Evolutionary conservation across 1,140 invertebrate genomes (phyloP), one percentile per base, ranked within the genome.

Genomic region (Riptortus pedestris): DNA sequence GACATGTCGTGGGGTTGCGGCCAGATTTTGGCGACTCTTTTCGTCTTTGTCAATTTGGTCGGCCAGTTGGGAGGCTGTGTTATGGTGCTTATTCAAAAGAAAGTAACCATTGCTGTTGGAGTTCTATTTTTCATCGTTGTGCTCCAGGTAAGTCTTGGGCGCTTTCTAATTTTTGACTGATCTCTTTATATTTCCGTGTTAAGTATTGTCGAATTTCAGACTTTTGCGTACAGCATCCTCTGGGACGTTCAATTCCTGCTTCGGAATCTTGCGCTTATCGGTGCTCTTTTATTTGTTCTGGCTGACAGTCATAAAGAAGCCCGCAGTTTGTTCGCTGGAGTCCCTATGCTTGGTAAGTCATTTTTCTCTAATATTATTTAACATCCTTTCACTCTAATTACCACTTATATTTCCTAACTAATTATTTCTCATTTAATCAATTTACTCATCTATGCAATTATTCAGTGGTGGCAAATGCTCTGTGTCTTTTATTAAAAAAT

Each of bases 1-100:
- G 86, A 96, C 73, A 86, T 91, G 75, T 93, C 92, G 2, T 99
- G 96, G 96, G 85, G 87, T n/a, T 98, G 95, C 79, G 96, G 96
- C 2, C 88, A 84, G 72, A 87, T 97, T 72, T 73, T 98, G 45
- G 92, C 91, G 3, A 91, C 91, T 16, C 62, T 94, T n/a, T 96
- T 97, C 76, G 92, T 94, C 26, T 75, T 97, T 27, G 75, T 95
- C 69, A 99, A 99, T 81, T 81, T 99, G 68, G 65, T 98, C 64
- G 96, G 95, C 3, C 97, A 99, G 77, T 76, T 99, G 26, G 90
- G 91, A 31, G 93, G 93, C 16, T 97, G 93, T 78, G 81, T 89
- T 16, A 95, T 99, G 91, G 93, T 99, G 28, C 82, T 99, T 65
- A 82, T 87, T 65, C 83, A 96, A 74, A 88, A 89, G 73, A 87